Evolutionary conservation across 2,797 vertebrate genomes (phyloP).

Genomic region (Holocentrus rufus): DNA sequence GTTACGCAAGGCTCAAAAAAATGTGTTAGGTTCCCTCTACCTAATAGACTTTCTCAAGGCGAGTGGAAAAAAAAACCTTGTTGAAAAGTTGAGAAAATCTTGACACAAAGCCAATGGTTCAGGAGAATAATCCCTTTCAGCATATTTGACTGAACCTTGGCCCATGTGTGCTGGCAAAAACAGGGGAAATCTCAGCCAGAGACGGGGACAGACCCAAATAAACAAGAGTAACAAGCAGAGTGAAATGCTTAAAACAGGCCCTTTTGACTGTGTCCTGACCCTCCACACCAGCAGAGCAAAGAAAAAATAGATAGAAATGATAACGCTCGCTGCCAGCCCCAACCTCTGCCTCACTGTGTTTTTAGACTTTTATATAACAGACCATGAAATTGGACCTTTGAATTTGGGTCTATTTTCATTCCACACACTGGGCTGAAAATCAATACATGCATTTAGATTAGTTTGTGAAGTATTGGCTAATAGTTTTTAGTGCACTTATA

Average conservation of each 20-base stretch:
- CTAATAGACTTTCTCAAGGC: conserved; percentile 1
- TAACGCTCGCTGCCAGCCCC: conserved; percentile 21
- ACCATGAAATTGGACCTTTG: conserved; percentile 31
- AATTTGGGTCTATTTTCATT: conserved; percentile 46
- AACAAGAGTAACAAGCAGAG: conserved; percentile 22
- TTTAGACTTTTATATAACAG: conserved; percentile 41
- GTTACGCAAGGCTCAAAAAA: conserved; percentile 19
- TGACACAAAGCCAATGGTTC: conserved; percentile 1
- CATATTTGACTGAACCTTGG: conserved; percentile 30
- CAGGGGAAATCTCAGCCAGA: conserved; percentile 25
- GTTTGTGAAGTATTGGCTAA: conserved; percentile 37
- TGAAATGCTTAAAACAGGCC: conserved; percentile 27
- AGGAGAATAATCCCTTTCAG: conserved; percentile 25
- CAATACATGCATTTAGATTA: conserved; percentile 56
- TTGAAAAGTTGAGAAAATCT: not conserved
- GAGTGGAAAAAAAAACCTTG: not conserved
- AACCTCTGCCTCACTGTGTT: conserved; percentile 1
- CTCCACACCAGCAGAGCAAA: conserved; percentile 18
- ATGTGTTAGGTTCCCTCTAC: not conserved
- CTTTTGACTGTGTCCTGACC: conserved; percentile 43
- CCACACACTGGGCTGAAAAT: conserved; percentile 48
- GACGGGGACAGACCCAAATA: conserved; percentile 21
- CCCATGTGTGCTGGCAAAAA: conserved; percentile 1
- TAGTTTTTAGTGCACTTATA: conserved; percentile 18
- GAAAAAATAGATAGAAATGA: conserved; percentile 43